These are phyloP conservation scores for Sternarchorhynchus goeldii DNA, from an alignment of 2,797 vertebrate genomes.

Conservation along the genomic window DNA sequence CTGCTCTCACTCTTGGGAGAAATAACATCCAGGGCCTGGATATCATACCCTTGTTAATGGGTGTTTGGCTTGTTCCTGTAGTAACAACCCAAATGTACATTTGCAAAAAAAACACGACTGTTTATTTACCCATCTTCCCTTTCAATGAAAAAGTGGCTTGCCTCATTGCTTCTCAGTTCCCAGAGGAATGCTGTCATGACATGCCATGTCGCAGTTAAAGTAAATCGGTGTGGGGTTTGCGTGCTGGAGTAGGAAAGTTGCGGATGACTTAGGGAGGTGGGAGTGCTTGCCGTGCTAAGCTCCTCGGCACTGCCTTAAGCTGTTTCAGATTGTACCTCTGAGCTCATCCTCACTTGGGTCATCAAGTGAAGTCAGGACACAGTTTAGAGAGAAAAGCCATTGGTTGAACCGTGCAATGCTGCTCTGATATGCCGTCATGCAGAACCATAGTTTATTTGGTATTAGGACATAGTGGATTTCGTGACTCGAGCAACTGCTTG, in stretches of 20 bases:
- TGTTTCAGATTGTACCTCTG: conserved; percentile 38
- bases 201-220: conserved; percentile 60
- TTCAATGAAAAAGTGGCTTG: conserved; percentile 62
- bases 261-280: conserved; percentile 38
- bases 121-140: conserved; percentile 63
- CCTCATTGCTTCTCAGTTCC: conserved; percentile 60
- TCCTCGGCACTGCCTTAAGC: conserved; percentile 37
- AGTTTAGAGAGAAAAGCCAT: conserved; percentile 24
- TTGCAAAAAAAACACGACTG: conserved; percentile 38
- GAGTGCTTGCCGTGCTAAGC: conserved; percentile 28
- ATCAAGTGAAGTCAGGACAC: conserved; percentile 19
- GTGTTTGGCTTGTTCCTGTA: conserved; percentile 56
- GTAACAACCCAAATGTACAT: conserved; percentile 52
- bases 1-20: conserved; percentile 68
- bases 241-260: conserved; percentile 35
- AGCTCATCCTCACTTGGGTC: conserved; percentile 12
- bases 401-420: conserved; percentile 12
- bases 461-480: conserved; percentile 59
- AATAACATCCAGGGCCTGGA: conserved; percentile 72
- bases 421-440: conserved; percentile 46
- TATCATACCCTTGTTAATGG: conserved; percentile 69
- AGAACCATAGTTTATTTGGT: conserved; percentile 59
- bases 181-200: conserved; percentile 61
- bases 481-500: conserved; percentile 58
- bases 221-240: conserved; percentile 31